A percentile compares a stretch with the other conserved stretches of the same genome.
phyloP scores from a whole-genome alignment of 2,888 invertebrate species.

The Syrista parreyssii region DNA sequence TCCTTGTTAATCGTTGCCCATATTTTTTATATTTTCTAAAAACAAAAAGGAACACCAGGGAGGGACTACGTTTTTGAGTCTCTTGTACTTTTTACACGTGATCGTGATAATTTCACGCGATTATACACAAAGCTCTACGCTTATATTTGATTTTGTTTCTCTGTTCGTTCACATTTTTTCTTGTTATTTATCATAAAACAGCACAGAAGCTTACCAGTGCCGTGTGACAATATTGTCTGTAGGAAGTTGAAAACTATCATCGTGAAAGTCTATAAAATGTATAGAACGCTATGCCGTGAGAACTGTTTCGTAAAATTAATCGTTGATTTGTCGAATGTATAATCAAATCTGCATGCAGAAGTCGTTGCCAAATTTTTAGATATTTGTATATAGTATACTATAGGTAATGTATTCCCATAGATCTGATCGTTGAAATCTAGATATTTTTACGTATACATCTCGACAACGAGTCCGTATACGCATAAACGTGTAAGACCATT shows the following conservation, averaged over 20 bases:
- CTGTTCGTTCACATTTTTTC: background rate
- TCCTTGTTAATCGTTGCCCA: background rate
- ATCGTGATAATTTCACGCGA: background rate
- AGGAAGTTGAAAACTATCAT: background rate
- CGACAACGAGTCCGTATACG: background rate
- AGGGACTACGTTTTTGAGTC: background rate
- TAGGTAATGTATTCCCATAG: background rate
- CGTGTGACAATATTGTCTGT: background rate
- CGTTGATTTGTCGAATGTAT: constrained; percentile 28
- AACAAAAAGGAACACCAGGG: background rate
- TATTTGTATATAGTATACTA: constrained; percentile 28
- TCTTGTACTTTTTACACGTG: background rate
- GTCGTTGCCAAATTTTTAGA: constrained; percentile 35
- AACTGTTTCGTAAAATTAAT: background rate
- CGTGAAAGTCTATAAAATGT: background rate
- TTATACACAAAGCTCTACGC: background rate
- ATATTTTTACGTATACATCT: constrained; percentile 2
- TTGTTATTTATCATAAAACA: background rate
- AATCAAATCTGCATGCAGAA: constrained; percentile 29
- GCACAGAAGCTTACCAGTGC: background rate
- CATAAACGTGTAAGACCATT: background rate
- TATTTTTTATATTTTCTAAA: background rate
- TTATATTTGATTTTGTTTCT: background rate
- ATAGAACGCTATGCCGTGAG: background rate
- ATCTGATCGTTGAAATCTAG: background rate